Percentiles rank a stretch among this genome's conserved stretches.
These are phyloP conservation scores for Hydraecia micacea DNA, from an alignment of 2,888 invertebrate species.

Conservation along the genomic window DNA sequence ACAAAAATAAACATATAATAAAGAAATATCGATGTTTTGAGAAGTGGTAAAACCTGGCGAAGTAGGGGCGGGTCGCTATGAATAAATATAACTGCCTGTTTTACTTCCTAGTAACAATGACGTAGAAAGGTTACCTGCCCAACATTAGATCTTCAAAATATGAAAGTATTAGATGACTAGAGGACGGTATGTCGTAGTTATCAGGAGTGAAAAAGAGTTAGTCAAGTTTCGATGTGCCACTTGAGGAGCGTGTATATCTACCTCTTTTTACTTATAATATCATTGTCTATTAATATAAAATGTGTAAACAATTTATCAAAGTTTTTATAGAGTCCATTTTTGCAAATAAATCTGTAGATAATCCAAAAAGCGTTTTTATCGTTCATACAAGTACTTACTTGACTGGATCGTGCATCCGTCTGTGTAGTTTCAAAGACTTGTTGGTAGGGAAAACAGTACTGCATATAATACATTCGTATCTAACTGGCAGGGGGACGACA, in stretches of 20 bases:
- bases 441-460: slow-evolving; percentile 92
- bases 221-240: too few species aligned
- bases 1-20: neutral
- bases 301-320: neutral
- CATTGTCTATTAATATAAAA: neutral
- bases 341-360: neutral
- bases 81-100: neutral
- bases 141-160: too few species aligned
- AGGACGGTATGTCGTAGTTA: too few species aligned
- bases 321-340: neutral
- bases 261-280: too few species aligned
- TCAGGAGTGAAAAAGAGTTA: too few species aligned
- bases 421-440: slow-evolving; percentile 92
- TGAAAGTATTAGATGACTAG: too few species aligned
- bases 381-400: slow-evolving; percentile 79
- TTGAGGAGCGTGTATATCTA: too few species aligned
- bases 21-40: neutral
- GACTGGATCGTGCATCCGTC: slow-evolving; percentile 93
- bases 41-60: neutral
- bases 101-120: neutral
- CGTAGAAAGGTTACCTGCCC: too few species aligned
- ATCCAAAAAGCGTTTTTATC: neutral
- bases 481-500: slow-evolving; percentile 19
- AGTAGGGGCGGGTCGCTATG: neutral
- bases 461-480: slow-evolving; percentile 91